These are phyloP conservation scores for Amyelois transitella DNA, from an alignment of 1,140 invertebrate genomes.

Conservation along the genomic window DNA sequence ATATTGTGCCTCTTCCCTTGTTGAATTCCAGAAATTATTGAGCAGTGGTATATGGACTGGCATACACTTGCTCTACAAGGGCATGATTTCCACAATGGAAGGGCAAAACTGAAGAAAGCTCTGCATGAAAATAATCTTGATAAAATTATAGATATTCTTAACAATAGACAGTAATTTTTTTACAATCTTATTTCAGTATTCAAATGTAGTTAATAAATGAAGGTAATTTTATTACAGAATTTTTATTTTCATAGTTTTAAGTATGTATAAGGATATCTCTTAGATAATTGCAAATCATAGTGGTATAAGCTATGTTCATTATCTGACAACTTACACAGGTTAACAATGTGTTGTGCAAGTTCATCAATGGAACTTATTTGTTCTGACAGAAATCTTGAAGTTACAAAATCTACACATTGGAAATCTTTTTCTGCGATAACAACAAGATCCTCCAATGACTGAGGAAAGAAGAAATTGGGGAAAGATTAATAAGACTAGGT, in stretches of 20 bases:
- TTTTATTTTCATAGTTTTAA: neutral
- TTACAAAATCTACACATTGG: slow-evolving; percentile 31
- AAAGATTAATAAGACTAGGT: no score
- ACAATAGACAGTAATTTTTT: neutral
- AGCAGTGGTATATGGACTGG: slow-evolving; percentile 54
- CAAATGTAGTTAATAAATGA: no score
- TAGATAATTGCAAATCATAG: slow-evolving; percentile 22
- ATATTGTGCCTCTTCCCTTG: no score
- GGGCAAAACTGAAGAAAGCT: slow-evolving; percentile 26
- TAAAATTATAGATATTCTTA: slow-evolving; percentile 21
- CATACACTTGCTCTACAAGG: slow-evolving; percentile 28
- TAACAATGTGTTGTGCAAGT: slow-evolving; percentile 18
- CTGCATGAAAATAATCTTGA: slow-evolving; percentile 27
- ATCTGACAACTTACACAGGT: slow-evolving; percentile 12
- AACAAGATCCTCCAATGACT: slow-evolving; percentile 25
- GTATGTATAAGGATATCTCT: slow-evolving; percentile 16
- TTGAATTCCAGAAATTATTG: slow-evolving; percentile 34
- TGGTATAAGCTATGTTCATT: slow-evolving; percentile 22
- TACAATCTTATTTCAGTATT: neutral
- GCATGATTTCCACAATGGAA: slow-evolving; percentile 23
- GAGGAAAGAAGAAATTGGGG: neutral
- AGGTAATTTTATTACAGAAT: neutral
- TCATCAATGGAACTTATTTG: slow-evolving; percentile 28
- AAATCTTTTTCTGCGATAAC: slow-evolving; percentile 24
- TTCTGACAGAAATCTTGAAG: slow-evolving; percentile 27